Evolutionary conservation across 2,113 vertebrate genomes (phyloP).

Genomic region (Amphiprion ocellaris): DNA sequence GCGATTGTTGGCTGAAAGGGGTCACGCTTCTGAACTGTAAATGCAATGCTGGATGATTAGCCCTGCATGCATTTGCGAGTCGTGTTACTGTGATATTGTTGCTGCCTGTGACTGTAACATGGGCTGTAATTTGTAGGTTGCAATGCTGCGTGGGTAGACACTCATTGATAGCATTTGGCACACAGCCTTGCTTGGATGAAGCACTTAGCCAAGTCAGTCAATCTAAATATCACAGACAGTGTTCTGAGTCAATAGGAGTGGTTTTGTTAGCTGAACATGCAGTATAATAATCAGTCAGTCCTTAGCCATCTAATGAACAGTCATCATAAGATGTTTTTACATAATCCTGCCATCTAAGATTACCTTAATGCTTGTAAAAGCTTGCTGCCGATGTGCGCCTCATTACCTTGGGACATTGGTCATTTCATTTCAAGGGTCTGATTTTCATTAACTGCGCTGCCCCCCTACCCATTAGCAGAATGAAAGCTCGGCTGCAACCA

Average conservation of each 20-base stretch:
- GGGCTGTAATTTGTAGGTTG: constrained; percentile 65
- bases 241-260: constrained; percentile 63
- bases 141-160: constrained; percentile 63
- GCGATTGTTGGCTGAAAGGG: constrained; percentile 67
- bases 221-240: constrained; percentile 67
- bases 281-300: constrained; percentile 68
- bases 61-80: constrained; percentile 61
- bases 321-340: constrained; percentile 78
- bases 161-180: constrained; percentile 75
- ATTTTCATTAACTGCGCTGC: constrained; percentile 84
- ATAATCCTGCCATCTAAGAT: constrained; percentile 80
- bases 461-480: constrained; percentile 78
- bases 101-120: constrained; percentile 61
- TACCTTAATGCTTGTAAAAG: constrained; percentile 80
- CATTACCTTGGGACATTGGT: constrained; percentile 84
- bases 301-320: constrained; percentile 73
- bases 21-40: constrained; percentile 51
- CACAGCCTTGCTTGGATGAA: constrained; percentile 59
- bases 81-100: constrained; percentile 64
- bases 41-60: constrained; percentile 65
- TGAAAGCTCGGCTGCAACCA: constrained; percentile 77
- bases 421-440: constrained; percentile 85
- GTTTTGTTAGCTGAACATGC: constrained; percentile 69
- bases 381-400: constrained; percentile 71
- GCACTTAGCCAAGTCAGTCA: constrained; percentile 65